Base-by-base conservation (phyloP, 2,797 vertebrate genomes). In the Sebastes itinus region DNA sequence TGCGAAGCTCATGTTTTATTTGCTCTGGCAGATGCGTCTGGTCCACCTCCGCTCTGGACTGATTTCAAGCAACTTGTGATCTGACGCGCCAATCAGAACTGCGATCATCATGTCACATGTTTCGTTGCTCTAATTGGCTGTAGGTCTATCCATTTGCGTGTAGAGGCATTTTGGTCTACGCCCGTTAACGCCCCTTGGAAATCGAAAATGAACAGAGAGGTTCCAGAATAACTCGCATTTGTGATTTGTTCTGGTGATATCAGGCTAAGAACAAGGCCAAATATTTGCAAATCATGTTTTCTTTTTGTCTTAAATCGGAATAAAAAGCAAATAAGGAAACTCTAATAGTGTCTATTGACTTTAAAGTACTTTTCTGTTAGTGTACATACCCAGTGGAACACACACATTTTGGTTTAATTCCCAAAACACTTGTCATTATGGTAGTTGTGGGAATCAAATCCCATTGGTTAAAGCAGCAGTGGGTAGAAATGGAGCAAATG, bases 251-350 rank as follows among this genome's bases (percentile, higher is more conserved):
- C 18, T 20, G 46, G 6, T 7, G 4, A 65, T 49, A 27, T 46
- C 23, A 42, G 22, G 27, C 27, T 49, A 52, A 68, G 52, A 25
- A 33, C 64, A 42, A 22, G 52, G 76, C 67, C 74, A 67, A 73
- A 81, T 5, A 75, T 73, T 80, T 70, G 11, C 12, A 20, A 60
- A 35, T 30, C 72, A 56, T 46, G 59, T 72, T 81, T 74, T 60
- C 18, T 54, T 46, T 77, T 33, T 60, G 12, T 65, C n/a, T 69
- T 63, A 2, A 76, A 80, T 71, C 13, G 0, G 7, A 78, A 56
- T 30, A 22, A 25, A 65, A 75, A 30, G 3, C 0, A 3, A 70
- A 83, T 27, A 27, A 68, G 18, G 22, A 46, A 8, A 30, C 18
- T 61, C 10, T 13, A 32, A 58, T 49, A n/a, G 59, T 65, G 25